Evolutionary conservation across 2,113 vertebrate species (phyloP).

Genomic region (Ranitomeya imitator): DNA sequence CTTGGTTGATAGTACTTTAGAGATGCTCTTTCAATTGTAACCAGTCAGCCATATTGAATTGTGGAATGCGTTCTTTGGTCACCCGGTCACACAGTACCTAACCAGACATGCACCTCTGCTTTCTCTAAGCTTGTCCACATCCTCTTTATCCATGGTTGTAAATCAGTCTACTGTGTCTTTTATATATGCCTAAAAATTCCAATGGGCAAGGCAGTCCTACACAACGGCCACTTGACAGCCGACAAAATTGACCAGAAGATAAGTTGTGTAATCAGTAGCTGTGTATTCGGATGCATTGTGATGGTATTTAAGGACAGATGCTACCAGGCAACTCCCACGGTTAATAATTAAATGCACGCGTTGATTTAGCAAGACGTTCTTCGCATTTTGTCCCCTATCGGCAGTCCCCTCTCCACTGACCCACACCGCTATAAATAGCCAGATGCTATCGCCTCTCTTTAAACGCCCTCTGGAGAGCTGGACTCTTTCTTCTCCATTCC

Average conservation of each 20-base stretch:
- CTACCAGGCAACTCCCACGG: not conserved
- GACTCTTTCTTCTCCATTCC: constrained; percentile 43
- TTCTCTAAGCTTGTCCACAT: too few relatives aligned
- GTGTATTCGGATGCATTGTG: not conserved
- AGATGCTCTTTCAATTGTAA: not conserved
- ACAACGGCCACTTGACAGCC: too few relatives aligned
- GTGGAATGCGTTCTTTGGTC: too few relatives aligned
- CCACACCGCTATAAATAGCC: constrained; percentile 37
- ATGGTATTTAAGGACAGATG: constrained; percentile 15
- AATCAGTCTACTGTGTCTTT: too few relatives aligned
- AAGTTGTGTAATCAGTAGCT: not conserved
- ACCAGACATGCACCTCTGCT: too few relatives aligned
- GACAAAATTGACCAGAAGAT: not conserved
- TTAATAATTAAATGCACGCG: constrained; percentile 28
- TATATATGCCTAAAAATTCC: too few relatives aligned
- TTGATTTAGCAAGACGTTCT: constrained; percentile 2
- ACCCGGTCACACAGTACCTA: too few relatives aligned
- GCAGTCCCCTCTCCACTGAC: constrained; percentile 11
- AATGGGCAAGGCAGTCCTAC: too few relatives aligned
- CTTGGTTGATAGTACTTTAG: not conserved
- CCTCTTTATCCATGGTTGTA: too few relatives aligned
- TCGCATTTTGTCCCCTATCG: constrained; percentile 25
- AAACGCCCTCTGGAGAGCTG: constrained; percentile 45
- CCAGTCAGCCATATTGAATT: too few relatives aligned
- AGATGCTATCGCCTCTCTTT: constrained; percentile 47